These are phyloP conservation scores for Laterallus jamaicensis DNA, from an alignment of 2,113 vertebrate genomes.

Conservation along the genomic window DNA sequence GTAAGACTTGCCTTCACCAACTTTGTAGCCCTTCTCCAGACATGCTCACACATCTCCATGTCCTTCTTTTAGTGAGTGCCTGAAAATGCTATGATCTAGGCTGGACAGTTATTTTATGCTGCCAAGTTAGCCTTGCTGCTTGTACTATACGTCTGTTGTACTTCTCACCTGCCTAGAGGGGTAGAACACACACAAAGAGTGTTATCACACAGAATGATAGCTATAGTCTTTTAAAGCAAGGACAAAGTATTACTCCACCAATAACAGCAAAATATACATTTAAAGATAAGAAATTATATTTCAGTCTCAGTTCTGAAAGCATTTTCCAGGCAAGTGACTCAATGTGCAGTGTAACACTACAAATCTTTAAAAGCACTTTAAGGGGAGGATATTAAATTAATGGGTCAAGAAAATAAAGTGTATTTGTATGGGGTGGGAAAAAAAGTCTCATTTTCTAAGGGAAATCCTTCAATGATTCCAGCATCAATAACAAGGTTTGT, in stretches of 20 bases:
- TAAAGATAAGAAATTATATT: neutral
- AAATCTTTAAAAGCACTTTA: constrained; percentile 23
- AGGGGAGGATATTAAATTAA: constrained; percentile 45
- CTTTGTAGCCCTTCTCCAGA: too few relatives aligned
- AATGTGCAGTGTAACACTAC: neutral
- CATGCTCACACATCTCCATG: too few relatives aligned
- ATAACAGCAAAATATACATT: neutral
- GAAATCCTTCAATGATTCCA: constrained; percentile 9
- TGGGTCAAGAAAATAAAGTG: neutral
- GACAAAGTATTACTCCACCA: neutral
- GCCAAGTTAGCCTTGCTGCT: neutral
- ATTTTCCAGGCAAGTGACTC: constrained; percentile 15
- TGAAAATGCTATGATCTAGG: neutral
- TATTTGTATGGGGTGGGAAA: neutral
- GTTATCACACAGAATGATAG: neutral
- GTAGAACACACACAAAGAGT: neutral
- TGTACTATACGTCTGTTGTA: neutral
- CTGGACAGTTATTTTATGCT: constrained; percentile 9
- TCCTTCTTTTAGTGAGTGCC: neutral
- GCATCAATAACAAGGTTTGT: constrained; percentile 18
- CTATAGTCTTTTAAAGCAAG: neutral
- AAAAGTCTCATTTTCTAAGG: constrained; percentile 25
- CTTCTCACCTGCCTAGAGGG: neutral
- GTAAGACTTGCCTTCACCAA: too few relatives aligned
- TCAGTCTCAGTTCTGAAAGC: neutral